Evolutionary conservation across 2,888 invertebrate genomes (phyloP), one percentile per base, ranked within the genome.

Genomic region (Dromius quadrimaculatus): DNA sequence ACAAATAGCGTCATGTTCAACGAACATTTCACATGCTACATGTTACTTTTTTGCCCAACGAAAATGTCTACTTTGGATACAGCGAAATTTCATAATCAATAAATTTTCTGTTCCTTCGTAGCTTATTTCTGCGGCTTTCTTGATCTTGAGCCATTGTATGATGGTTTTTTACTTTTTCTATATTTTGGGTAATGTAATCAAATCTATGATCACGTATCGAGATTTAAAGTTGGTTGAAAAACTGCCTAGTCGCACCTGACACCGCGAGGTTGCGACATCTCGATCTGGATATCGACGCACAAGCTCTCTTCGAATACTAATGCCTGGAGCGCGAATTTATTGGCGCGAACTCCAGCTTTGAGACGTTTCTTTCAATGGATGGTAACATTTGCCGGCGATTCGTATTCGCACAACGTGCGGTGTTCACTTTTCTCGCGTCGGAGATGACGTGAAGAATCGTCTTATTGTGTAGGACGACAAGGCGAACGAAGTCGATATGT

Each of bases 381-480:
- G 75, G 75, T 75, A 79, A 83, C 84, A 85, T 85, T 85, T 85
- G 84, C 84, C 83, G 84, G 83, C 84, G 83, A 85, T 86, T 86
- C 85, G 86, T 86, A 86, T 86, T 85, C 86, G 82, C 80, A 79
- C 77, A 81, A 76, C 76, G 75, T 75, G 73, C 72, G 73, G 72
- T 74, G 74, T 74, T 72, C 77, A 76, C 76, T 76, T 76, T 76
- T 75, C 75, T 73, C 70, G 61, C 77, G 75, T 79, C 76, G 62
- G 80, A 83, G 85, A 84, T 83, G 83, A 83, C 74, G 74, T 76
- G 75, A 74, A 75, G 75, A 76, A 76, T 74, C 75, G 76, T 72
- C 71, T 72, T 71, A 68, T 70, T 71, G 64, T 71, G 45, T 43
- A 9, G 43, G 20, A 22, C 41, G 50, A 54, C 50, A n/a, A n/a